Evolutionary conservation across 2,888 invertebrate species (phyloP).

Genomic region (Abrostola tripartita): DNA sequence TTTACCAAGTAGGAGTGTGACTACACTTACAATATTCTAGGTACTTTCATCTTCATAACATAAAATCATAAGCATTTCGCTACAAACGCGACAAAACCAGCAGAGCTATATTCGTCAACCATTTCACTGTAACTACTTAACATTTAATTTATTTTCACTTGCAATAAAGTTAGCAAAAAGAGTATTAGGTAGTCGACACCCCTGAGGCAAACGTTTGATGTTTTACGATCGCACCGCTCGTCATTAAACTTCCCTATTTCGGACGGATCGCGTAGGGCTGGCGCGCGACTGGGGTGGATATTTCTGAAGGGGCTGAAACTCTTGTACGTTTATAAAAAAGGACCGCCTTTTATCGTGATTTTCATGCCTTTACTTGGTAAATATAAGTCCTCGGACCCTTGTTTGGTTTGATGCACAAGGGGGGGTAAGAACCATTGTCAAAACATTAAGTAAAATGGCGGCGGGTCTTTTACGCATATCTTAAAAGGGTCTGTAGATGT

Average conservation of each 20-base stretch:
- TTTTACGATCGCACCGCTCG: constrained; percentile 82
- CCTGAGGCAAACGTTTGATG: constrained; percentile 77
- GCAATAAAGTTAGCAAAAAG: constrained; percentile 58
- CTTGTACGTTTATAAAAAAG: not conserved
- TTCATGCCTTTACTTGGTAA: no score
- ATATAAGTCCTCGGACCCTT: no score
- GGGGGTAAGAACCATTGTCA: no score
- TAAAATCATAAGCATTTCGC: constrained; percentile 37
- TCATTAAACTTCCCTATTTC: constrained; percentile 84
- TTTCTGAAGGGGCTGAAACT: constrained; percentile 16
- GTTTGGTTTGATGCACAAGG: no score
- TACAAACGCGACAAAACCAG: constrained; percentile 39
- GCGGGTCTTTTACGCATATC: no score
- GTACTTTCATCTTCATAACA: constrained; percentile 36
- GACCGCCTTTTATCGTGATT: no score
- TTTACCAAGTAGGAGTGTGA: not conserved
- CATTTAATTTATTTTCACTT: constrained; percentile 59
- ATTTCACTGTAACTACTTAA: constrained; percentile 52
- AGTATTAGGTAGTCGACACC: constrained; percentile 66
- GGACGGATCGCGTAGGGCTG: constrained; percentile 75
- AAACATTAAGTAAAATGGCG: no score
- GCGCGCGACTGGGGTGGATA: constrained; percentile 37
- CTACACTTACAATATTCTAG: no score
- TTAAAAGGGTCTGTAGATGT: no score
- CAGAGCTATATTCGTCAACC: constrained; percentile 47